Base-by-base conservation (phyloP, 2,888 invertebrate genomes). In the Scaptomyza flava region DNA sequence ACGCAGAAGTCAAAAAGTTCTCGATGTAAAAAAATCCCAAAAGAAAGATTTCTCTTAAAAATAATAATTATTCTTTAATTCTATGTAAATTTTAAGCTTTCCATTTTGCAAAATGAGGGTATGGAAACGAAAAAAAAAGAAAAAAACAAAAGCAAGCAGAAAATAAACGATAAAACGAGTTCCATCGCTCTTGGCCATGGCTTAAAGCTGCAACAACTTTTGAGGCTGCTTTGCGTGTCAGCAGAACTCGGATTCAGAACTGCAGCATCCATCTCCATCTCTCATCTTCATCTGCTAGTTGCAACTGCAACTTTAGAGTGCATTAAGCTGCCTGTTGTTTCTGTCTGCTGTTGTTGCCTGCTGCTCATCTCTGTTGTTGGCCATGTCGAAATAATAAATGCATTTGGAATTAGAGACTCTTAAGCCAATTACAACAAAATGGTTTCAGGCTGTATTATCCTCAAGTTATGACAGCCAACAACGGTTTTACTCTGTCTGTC, bases 381-480 rank as follows among this genome's bases (percentile, higher is more conserved):
- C 78, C 83, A 86, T 81, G 72, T 85, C 83, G 84, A 86, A 86
- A 80, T 86, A 81, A 81, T 83, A 84, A 86, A 86, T 86, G 84
- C 79, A 77, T 76, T 86, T 70, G 81, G 77, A 72, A 79, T 84
- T 84, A 84, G 81, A 84, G 86, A 79, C 81, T 81, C 79, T 83
- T 84, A 79, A 64, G 81, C 81, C 87, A 84, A 84, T 86, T 84
- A 86, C 79, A 86, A 79, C 84, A 86, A 89, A 89, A 85, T 79
- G 77, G 76, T 89, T 89, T 89, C 80, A 88, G 87, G 83, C 83
- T 78, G 79, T 77, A 90, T 90, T 90, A 89, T 87, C 88, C 89
- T 81, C 73, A 76, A 81, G 83, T 89, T 89, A 89, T 90, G 90
- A 89, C 90, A 88, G 85, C 66, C 52, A 69, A 59, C 64, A 53